Evolutionary conservation across 2,113 vertebrate genomes (phyloP).

Genomic region (Neoarius graeffei): DNA sequence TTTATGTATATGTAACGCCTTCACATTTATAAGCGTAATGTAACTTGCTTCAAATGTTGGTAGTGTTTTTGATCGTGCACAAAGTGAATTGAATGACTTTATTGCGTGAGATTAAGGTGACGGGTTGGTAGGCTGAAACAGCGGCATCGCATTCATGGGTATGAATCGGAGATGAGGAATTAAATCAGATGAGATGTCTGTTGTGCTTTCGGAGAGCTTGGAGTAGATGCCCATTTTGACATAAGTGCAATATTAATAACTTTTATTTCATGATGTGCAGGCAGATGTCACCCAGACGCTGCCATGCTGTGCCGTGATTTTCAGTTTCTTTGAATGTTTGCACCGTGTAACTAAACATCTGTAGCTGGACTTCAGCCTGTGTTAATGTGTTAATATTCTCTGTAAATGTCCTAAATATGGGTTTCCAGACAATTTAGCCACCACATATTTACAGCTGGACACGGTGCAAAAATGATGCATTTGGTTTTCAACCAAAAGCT

Average conservation of each 20-base stretch:
- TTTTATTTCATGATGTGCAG: conserved; percentile 8
- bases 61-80: neutral
- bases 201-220: neutral
- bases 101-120: neutral
- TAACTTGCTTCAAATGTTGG: neutral
- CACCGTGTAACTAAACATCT: neutral
- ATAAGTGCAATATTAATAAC: conserved; percentile 2
- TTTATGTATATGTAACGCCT: neutral
- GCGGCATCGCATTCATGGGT: neutral
- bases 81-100: neutral
- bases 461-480: neutral
- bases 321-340: neutral
- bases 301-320: conserved; percentile 12
- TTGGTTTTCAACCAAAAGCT: neutral
- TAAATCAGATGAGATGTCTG: neutral
- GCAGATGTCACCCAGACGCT: neutral
- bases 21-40: neutral
- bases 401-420: too few species aligned
- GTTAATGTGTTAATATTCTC: neutral
- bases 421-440: neutral
- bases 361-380: neutral
- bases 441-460: neutral
- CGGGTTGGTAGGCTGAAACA: neutral
- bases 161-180: neutral
- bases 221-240: neutral